A percentile compares a stretch with the other conserved stretches of the same genome.
Conservation (phyloP, 2,888 invertebrate species). For the Pterostichus niger region DNA sequence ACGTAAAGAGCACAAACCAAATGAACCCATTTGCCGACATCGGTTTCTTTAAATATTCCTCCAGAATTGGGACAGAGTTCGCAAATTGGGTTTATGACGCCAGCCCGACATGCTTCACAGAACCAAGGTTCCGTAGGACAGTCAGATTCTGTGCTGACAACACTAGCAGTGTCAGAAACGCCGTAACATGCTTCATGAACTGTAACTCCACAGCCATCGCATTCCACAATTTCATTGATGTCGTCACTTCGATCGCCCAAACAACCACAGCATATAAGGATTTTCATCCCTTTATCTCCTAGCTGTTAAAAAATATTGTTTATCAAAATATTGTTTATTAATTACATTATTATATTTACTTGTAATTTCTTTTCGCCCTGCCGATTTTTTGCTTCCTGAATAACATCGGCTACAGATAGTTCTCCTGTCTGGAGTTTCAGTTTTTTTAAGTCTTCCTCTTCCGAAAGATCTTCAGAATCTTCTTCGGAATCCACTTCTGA, state of each 20-base stretch:
- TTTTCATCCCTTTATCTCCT: constrained; percentile 81
- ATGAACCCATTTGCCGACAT: constrained; percentile 98
- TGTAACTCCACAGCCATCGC: constrained; percentile 97
- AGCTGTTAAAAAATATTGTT: constrained; percentile 69
- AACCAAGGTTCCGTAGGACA: constrained; percentile 99
- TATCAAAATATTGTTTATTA: too few species aligned
- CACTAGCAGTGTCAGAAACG: constrained; percentile 93
- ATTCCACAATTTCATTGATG: constrained; percentile 97
- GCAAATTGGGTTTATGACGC: constrained; percentile 92
- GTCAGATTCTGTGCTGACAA: constrained; percentile 95
- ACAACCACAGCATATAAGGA: constrained; percentile 95
- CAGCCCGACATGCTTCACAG: constrained; percentile 98
- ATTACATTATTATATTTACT: constrained; percentile 59
- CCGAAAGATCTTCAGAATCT: constrained; percentile 75
- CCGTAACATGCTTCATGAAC: constrained; percentile 99
- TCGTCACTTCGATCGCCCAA: constrained; percentile 95
- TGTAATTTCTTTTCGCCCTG: constrained; percentile 76
- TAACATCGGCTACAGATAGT: constrained; percentile 78
- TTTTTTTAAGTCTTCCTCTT: constrained; percentile 74
- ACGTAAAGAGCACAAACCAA: constrained; percentile 98
- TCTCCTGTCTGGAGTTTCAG: constrained; percentile 74
- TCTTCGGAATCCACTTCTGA: constrained; percentile 75
- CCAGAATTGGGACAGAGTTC: constrained; percentile 97
- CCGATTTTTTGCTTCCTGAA: constrained; percentile 77
- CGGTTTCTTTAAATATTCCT: constrained; percentile 97